These are phyloP conservation scores for Crepidodera aurea DNA, from an alignment of 2,888 invertebrate species.

Conservation along the genomic window DNA sequence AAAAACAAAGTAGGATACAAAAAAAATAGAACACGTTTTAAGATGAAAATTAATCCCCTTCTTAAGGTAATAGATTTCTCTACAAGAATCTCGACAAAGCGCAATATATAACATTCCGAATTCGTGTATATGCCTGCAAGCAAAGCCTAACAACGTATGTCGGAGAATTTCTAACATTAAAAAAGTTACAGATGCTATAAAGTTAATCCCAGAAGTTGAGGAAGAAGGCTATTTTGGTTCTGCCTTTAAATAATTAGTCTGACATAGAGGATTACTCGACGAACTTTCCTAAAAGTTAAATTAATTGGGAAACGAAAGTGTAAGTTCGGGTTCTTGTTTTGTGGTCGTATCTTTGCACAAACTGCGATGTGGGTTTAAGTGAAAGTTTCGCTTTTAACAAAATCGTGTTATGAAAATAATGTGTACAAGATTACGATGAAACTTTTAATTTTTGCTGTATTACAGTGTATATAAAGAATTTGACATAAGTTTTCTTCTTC, in stretches of 20 bases:
- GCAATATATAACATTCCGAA: slow-evolving; percentile 1
- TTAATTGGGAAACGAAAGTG: slow-evolving; percentile 49
- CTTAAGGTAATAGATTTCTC: no score
- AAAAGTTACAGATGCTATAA: slow-evolving; percentile 47
- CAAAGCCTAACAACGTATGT: slow-evolving; percentile 8
- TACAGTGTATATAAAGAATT: no score
- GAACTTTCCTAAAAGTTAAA: slow-evolving; percentile 49
- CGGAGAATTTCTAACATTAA: slow-evolving; percentile 30
- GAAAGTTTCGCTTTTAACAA: slow-evolving; percentile 4
- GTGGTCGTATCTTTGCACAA: not conserved
- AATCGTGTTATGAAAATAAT: no score
- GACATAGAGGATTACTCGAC: slow-evolving; percentile 49
- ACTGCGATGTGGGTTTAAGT: slow-evolving; percentile 19
- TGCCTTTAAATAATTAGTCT: slow-evolving; percentile 52
- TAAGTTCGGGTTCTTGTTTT: slow-evolving; percentile 24
- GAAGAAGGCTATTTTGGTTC: slow-evolving; percentile 50
- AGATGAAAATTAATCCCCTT: no score
- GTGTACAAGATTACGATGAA: no score
- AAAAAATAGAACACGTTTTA: no score
- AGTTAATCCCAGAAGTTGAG: slow-evolving; percentile 47
- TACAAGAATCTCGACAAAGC: not conserved
- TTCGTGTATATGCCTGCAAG: not conserved
- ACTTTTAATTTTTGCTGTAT: no score
- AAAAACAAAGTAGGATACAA: no score
- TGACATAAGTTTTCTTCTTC: no score